Evolutionary conservation across 1,140 invertebrate genomes (phyloP).

Genomic region (Meloidogyne exigua): DNA sequence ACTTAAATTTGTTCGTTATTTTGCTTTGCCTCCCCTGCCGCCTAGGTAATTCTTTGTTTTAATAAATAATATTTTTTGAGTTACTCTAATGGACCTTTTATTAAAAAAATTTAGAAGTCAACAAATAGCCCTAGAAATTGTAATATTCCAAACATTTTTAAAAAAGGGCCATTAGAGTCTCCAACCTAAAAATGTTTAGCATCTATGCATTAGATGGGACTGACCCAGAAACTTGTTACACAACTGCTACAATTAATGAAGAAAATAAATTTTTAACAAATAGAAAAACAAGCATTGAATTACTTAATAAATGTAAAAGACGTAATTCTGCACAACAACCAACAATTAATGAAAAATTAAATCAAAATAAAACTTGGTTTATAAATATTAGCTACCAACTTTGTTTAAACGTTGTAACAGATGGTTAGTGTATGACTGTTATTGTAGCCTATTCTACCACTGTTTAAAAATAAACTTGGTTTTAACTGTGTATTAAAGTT

Average conservation of each 20-base stretch:
- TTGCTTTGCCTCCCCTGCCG: slow-evolving; percentile 42
- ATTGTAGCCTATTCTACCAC: too few species aligned
- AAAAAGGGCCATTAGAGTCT: slow-evolving; percentile 3
- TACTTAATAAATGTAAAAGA: background rate
- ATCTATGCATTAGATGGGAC: slow-evolving; percentile 26
- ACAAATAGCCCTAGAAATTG: too few species aligned
- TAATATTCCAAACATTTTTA: slow-evolving; percentile 17
- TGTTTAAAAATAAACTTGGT: too few species aligned
- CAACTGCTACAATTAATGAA: background rate
- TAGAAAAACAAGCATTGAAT: background rate
- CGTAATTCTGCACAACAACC: background rate
- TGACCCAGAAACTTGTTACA: slow-evolving; percentile 9
- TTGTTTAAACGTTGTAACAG: slow-evolving; percentile 24
- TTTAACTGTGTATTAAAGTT: too few species aligned
- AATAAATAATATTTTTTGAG: too few species aligned
- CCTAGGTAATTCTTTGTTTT: slow-evolving; percentile 36
- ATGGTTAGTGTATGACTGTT: background rate
- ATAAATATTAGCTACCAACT: slow-evolving; percentile 34
- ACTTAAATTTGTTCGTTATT: slow-evolving; percentile 38
- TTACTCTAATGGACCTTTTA: too few species aligned
- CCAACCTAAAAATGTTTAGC: background rate
- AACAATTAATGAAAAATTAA: background rate
- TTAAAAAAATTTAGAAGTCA: too few species aligned
- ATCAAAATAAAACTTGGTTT: slow-evolving; percentile 25
- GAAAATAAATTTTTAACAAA: background rate